Evolutionary conservation across 2,113 vertebrate genomes (phyloP).

Genomic region (Mionectes macconnelli): DNA sequence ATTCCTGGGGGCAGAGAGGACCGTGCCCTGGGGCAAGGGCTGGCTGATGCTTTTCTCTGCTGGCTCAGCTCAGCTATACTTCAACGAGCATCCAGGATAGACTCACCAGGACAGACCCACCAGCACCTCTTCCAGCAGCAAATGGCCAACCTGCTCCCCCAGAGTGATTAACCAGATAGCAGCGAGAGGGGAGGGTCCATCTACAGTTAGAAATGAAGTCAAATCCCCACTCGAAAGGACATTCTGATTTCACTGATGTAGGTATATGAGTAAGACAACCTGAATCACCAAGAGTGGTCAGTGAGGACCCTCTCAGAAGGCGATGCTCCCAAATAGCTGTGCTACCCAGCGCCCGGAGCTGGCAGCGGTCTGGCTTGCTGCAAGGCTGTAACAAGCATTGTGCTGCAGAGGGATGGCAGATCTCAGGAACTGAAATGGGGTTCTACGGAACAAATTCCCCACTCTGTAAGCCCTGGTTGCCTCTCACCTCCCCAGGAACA

Average conservation of each 20-base stretch:
- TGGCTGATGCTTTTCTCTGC: neutral
- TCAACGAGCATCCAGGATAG: neutral
- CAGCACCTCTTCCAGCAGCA: neutral
- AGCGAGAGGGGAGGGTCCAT: neutral
- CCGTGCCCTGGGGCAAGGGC: neutral
- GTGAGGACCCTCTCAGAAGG: neutral
- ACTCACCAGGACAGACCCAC: neutral
- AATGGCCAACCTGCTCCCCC: neutral
- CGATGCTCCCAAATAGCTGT: neutral
- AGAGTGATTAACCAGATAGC: neutral
- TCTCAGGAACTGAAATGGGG: neutral
- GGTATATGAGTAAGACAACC: neutral
- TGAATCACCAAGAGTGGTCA: neutral
- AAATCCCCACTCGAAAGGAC: neutral
- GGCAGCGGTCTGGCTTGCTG: neutral
- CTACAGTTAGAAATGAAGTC: neutral
- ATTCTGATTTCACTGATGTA: neutral
- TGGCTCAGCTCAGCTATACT: neutral
- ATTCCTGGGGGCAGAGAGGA: neutral
- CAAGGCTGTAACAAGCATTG: neutral
- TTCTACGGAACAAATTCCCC: neutral
- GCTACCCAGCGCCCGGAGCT: accelerated
- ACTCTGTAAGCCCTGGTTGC: accelerated
- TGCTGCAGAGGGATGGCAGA: neutral
- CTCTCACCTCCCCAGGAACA: neutral